Evolutionary conservation across 2,113 vertebrate genomes (phyloP).

Genomic region (Mastomys coucha): DNA sequence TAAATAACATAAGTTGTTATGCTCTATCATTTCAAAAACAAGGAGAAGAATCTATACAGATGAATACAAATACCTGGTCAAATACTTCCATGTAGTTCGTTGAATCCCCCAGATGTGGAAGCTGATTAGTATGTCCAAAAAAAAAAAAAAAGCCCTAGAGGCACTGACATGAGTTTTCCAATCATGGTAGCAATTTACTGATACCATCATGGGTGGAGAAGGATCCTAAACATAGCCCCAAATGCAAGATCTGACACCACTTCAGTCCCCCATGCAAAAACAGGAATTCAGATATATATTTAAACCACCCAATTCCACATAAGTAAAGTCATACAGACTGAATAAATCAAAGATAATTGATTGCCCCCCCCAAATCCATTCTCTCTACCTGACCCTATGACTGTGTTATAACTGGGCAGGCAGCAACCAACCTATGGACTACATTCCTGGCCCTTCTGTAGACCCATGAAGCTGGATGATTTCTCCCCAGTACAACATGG

Average conservation of each 20-base stretch:
- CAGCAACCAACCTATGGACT: not conserved
- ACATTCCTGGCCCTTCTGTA: not conserved
- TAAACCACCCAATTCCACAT: not conserved
- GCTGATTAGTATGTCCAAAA: not conserved
- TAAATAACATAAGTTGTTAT: no score
- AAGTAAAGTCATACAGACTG: not conserved
- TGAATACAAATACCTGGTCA: not conserved
- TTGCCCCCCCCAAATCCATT: not conserved
- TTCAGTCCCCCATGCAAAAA: not conserved
- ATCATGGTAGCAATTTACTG: not conserved
- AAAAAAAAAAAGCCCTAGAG: not conserved
- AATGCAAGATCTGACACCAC: not conserved
- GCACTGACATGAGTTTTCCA: not conserved
- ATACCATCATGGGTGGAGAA: no score
- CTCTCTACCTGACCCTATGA: not conserved
- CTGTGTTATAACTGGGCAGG: not conserved
- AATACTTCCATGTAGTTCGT: not conserved
- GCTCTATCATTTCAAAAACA: not conserved
- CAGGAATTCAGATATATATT: not conserved
- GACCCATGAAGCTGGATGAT: not conserved
- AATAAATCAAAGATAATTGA: not conserved
- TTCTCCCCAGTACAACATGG: not conserved
- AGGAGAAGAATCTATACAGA: not conserved
- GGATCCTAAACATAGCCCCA: not conserved
- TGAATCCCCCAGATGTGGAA: not conserved